Percentiles rank a stretch among this genome's conserved stretches.
Evolutionary conservation across 2,888 invertebrate species (phyloP).

Genomic region (Dryadula phaetusa): DNA sequence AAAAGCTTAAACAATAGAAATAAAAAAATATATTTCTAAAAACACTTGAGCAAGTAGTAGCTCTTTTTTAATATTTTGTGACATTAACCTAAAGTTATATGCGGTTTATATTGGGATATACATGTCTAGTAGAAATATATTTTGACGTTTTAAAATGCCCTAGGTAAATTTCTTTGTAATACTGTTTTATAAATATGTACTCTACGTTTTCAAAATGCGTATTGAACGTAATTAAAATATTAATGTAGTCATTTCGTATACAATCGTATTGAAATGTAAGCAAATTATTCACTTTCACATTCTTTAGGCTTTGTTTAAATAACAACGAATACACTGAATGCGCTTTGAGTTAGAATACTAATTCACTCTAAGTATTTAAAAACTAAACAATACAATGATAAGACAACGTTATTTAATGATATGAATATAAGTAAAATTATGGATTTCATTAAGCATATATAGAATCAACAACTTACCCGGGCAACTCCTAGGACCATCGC

Average conservation of each 20-base stretch:
- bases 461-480: conserved; percentile 60
- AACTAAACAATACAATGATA: neutral
- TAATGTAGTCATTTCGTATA: conserved; percentile 8
- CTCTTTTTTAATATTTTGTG: too few species aligned
- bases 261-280: conserved; percentile 22
- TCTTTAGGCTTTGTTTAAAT: conserved; percentile 28
- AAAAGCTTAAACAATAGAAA: neutral
- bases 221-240: neutral
- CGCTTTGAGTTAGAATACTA: conserved; percentile 3
- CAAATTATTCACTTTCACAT: conserved; percentile 29
- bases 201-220: neutral
- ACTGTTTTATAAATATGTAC: neutral
- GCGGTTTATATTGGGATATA: too few species aligned
- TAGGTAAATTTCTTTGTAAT: neutral
- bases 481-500: conserved; percentile 77
- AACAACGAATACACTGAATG: conserved; percentile 21
- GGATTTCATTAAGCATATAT: neutral
- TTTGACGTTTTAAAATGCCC: neutral
- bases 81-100: too few species aligned
- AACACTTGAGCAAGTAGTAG: too few species aligned
- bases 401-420: neutral
- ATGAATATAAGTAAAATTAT: neutral
- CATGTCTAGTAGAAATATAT: neutral
- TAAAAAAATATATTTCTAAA: too few species aligned
- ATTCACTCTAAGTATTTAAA: conserved; percentile 17